Evolutionary conservation across 1,140 invertebrate species (phyloP).

Genomic region (Aporrectodea caliginosa): DNA sequence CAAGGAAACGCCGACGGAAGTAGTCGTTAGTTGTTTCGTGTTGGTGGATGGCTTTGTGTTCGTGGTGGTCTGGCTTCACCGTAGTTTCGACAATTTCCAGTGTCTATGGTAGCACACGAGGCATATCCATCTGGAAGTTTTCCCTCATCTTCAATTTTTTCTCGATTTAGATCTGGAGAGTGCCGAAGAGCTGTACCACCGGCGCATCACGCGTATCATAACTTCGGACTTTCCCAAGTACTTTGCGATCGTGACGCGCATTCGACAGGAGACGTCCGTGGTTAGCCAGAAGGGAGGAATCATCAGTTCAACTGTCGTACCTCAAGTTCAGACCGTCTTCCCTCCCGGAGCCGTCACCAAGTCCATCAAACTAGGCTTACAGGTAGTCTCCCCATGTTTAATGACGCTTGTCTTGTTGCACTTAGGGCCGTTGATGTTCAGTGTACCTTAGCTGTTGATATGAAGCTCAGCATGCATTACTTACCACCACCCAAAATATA

Average conservation of each 20-base stretch:
- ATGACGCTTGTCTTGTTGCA: background rate
- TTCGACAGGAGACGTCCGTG: constrained; percentile 92
- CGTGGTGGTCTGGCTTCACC: too few relatives aligned
- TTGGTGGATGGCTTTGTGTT: too few relatives aligned
- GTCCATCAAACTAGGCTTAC: constrained; percentile 98
- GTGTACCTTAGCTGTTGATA: background rate
- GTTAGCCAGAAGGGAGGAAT: constrained; percentile 98
- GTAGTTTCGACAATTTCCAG: too few relatives aligned
- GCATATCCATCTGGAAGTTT: too few relatives aligned
- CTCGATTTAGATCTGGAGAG: constrained; percentile 71
- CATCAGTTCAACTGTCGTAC: constrained; percentile 95
- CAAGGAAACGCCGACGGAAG: too few relatives aligned
- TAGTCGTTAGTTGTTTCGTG: too few relatives aligned
- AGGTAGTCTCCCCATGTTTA: constrained; percentile 68
- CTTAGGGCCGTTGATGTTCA: background rate
- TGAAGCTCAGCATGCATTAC: too few relatives aligned
- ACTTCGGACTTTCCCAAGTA: constrained; percentile 99
- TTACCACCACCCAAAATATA: too few relatives aligned
- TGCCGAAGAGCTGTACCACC: constrained; percentile 78
- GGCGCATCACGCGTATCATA: constrained; percentile 88
- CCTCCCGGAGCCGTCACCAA: constrained; percentile 98
- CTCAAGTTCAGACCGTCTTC: constrained; percentile 97
- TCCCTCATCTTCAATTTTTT: constrained; percentile 16
- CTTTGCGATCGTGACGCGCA: constrained; percentile 93
- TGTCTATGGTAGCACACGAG: too few relatives aligned